Evolutionary conservation across 2,113 vertebrate genomes (phyloP), one percentile per base, ranked within the genome.

Genomic region (Geococcyx californianus): DNA sequence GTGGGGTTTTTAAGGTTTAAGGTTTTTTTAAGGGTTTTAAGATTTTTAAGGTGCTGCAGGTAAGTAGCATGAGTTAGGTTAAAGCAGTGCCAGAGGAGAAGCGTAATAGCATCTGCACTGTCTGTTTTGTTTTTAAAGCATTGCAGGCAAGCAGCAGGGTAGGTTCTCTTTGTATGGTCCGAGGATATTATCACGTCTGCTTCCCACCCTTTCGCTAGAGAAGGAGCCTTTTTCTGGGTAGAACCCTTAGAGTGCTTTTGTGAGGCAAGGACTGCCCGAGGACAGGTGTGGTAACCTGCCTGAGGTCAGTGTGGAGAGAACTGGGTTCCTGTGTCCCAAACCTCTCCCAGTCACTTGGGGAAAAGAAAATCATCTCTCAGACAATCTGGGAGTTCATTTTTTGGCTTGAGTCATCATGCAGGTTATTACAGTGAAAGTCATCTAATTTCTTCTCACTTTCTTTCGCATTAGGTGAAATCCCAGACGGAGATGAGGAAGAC

Each of bases 401-500:
- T 85, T 85, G 47, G 16, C 34, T 94, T 90, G 56, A 90, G 26
- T 77, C 15, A 2, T 54, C 14, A 47, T 63, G 7, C 11, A 26
- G 40, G 28, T 66, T 38, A 60, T 81, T 52, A 42, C 17, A 73
- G 67, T 21, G 60, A 31, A 58, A 90, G 15, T 12, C 10, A 18
- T 15, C 56, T 84, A 21, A 91, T 63, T 55, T 92, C 34, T 54
- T 78, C 45, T 5, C 92, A 10, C 94, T 96, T 84, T 93, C 10
- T 96, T 93, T 95, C 81, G 40, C 6, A 18, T 84, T 95, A 99
- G 99, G 99, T 99, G 70, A 99, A 99, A 97, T 98, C 98, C 3
- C 99, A 99, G 96, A 94, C 97, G 0, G 99, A 99, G 91, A 94
- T 99, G 98, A 98, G 99, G 97, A 99, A 99, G 98, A 99, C 99